Evolutionary conservation across 2,797 vertebrate species (phyloP), one percentile per base, ranked within the genome.

Genomic region (Mionectes olivaceus): DNA sequence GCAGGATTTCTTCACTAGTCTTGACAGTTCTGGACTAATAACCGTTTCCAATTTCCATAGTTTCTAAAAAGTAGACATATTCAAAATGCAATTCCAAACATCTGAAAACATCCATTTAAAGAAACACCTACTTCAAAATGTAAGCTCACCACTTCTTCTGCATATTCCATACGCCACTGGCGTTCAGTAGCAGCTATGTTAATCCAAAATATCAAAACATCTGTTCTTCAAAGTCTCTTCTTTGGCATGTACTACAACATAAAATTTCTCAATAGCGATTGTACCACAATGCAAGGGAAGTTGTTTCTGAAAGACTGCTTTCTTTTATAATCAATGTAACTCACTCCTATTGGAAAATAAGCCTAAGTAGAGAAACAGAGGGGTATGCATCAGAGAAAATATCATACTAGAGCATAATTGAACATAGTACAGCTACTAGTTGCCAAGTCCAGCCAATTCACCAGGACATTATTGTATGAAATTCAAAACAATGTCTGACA

Each of bases 401-500:
- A 86, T 7, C 35, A 24, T 25, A 41, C 35, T 44, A n/a, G 19
- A 52, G 39, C 78, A 13, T 50, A 91, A 94, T 1, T 81, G 57
- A 65, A 61, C 23, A 44, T 5, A 32, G 30, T 33, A 80, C 12
- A 90, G 67, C 65, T 69, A 69, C 57, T 82, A 57, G 55, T 41
- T 86, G 47, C 65, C 33, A 91, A 88, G 41, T 65, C 73, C 82
- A 79, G 74, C 50, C 57, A 96, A 94, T 78, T 93, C 71, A 53
- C 11, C 11, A 35, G 46, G 73, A 65, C 55, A 69, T 57, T 69
- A 81, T 1, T 55, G 35, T 69, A 65, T 11, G 1, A 86, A 65
- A 69, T 85, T 95, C 73, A 71, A 94, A 93, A 91, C 77, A 87
- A 57, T 11, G 19, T 76, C 85, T 81, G 67, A 83, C 27, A 82